A percentile compares a stretch with the other conserved stretches of the same genome.
phyloP scores from a whole-genome alignment of 2,888 invertebrate genomes.

The Caenorhabditis doughertyi region DNA sequence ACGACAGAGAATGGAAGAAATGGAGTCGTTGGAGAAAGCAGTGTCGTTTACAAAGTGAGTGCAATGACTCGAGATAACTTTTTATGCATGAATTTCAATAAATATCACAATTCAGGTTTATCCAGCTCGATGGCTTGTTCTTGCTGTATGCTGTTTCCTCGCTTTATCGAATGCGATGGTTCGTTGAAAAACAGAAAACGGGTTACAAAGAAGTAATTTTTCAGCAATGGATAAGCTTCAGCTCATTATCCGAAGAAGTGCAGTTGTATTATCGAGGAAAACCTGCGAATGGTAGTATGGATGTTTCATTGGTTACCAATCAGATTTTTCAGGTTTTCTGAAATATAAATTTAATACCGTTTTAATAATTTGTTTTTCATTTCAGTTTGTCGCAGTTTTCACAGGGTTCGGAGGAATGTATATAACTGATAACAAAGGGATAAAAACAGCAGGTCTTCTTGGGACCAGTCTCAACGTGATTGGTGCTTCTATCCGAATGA shows the following conservation, averaged over 20 bases:
- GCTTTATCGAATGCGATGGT: conserved; percentile 81
- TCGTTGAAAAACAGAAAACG: no score
- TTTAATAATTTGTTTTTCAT: not conserved
- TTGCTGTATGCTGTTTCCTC: conserved; percentile 76
- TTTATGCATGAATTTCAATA: not conserved
- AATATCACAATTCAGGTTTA: conserved; percentile 68
- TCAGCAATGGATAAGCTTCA: conserved; percentile 80
- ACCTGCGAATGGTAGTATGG: conserved; percentile 59
- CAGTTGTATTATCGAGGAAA: conserved; percentile 70
- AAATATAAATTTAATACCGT: not conserved
- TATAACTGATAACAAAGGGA: conserved; percentile 82
- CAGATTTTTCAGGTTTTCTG: conserved; percentile 77
- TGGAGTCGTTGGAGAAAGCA: conserved; percentile 12
- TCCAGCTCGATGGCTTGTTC: conserved; percentile 75
- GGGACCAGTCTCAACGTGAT: conserved; percentile 64
- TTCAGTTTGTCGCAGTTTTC: conserved; percentile 77
- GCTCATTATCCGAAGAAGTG: conserved; percentile 72
- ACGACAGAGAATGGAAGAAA: conserved; percentile 16
- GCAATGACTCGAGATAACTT: not conserved
- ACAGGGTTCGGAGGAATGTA: conserved; percentile 80
- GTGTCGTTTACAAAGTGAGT: conserved; percentile 30
- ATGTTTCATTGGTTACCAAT: conserved; percentile 73
- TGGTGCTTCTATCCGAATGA: conserved; percentile 64
- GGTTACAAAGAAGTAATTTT: no score
- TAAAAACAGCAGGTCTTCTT: conserved; percentile 68